These are phyloP conservation scores for Agrochola lota DNA, from an alignment of 2,888 invertebrate genomes.

Conservation along the genomic window DNA sequence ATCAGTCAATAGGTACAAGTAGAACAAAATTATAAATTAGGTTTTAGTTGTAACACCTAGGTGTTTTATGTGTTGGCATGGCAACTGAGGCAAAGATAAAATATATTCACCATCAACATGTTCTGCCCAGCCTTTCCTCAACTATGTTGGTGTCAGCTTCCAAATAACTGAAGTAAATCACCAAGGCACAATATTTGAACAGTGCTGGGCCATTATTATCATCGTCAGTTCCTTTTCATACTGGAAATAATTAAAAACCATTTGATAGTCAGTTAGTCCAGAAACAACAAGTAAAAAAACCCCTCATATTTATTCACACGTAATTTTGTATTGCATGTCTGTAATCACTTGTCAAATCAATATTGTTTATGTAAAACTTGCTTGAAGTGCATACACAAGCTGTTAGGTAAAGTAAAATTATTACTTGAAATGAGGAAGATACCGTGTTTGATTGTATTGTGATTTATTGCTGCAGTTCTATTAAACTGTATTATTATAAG, in stretches of 20 bases:
- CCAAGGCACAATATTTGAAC: not conserved
- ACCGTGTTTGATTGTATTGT: not conserved
- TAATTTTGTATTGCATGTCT: constrained; percentile 45
- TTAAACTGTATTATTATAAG: constrained; percentile 3
- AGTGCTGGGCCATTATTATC: not conserved
- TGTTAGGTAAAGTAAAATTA: constrained; percentile 28
- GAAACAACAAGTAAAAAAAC: not conserved
- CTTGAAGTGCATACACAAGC: not conserved
- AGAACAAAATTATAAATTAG: no score
- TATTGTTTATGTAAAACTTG: constrained; percentile 18
- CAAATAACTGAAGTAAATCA: not conserved
- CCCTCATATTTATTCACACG: constrained; percentile 25
- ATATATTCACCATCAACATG: not conserved
- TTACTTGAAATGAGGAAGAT: constrained; percentile 38
- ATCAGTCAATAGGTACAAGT: no score
- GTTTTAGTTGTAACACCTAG: not conserved
- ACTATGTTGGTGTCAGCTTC: not conserved
- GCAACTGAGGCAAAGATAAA: not conserved
- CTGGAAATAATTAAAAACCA: constrained; percentile 2
- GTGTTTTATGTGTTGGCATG: not conserved
- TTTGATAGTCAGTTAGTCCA: not conserved
- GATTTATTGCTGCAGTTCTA: not conserved
- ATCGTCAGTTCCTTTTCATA: constrained; percentile 5
- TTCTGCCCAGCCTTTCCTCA: not conserved
- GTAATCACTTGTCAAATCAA: constrained; percentile 19